Evolutionary conservation across 2,797 vertebrate genomes (phyloP).

Genomic region (Lateolabrax maculatus): DNA sequence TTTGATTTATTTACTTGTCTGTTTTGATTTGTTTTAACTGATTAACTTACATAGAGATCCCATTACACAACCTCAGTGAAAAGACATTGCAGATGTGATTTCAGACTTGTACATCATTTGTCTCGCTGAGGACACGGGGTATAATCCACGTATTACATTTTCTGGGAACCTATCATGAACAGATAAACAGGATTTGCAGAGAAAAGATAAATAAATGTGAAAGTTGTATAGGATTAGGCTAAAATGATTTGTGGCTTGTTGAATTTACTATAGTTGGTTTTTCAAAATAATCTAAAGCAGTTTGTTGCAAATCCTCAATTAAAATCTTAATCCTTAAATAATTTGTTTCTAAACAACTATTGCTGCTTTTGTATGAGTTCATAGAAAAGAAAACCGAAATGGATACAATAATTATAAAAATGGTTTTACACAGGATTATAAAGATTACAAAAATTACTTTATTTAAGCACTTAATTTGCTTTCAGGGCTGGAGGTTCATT

Average conservation of each 20-base stretch:
- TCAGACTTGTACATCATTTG: conserved; percentile 53
- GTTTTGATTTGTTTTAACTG: not conserved
- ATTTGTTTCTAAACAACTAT: not conserved
- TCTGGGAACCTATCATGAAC: conserved; percentile 55
- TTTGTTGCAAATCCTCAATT: not conserved
- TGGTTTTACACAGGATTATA: not conserved
- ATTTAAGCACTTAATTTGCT: not conserved
- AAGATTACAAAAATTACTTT: not conserved
- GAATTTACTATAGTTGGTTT: conserved; percentile 10
- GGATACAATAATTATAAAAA: not conserved
- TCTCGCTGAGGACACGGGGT: conserved; percentile 52
- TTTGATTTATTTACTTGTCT: not conserved
- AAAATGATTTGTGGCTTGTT: conserved; percentile 48
- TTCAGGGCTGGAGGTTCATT: not conserved
- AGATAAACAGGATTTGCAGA: conserved; percentile 74
- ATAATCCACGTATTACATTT: conserved; percentile 73
- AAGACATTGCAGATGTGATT: conserved; percentile 52
- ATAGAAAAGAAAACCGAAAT: not conserved
- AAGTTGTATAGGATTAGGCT: conserved; percentile 65
- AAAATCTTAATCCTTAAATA: not conserved
- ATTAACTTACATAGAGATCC: not conserved
- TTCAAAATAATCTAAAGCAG: not conserved
- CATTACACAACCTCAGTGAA: conserved; percentile 47
- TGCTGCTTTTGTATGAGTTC: not conserved
- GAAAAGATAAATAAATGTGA: conserved; percentile 32